Evolutionary conservation across 2,797 vertebrate genomes (phyloP).

Genomic region (Rhabdophis nuchalis): DNA sequence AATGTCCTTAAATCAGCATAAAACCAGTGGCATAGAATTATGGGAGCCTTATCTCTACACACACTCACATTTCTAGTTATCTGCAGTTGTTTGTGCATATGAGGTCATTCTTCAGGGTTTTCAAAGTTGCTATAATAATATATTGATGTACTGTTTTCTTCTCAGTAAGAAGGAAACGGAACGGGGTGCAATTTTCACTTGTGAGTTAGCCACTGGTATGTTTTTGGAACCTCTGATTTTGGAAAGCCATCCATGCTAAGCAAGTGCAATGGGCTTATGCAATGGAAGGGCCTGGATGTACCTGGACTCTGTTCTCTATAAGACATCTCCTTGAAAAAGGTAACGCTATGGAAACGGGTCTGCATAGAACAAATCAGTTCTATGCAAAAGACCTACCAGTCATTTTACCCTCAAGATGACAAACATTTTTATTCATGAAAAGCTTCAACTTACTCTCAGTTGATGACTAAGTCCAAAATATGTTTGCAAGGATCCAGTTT

Average conservation of each 20-base stretch:
- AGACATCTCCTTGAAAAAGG: slow-evolving; percentile 6
- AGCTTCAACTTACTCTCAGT: not conserved
- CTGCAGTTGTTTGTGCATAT: not conserved
- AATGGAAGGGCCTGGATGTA: slow-evolving; percentile 24
- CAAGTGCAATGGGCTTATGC: slow-evolving; percentile 48
- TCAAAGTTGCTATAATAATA: not conserved
- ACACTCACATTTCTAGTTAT: not conserved
- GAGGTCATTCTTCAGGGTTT: not conserved
- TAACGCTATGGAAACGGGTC: slow-evolving; percentile 20
- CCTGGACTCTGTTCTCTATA: slow-evolving; percentile 30
- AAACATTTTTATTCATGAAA: slow-evolving; percentile 2
- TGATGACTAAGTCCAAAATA: slow-evolving; percentile 15
- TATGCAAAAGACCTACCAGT: slow-evolving; percentile 25
- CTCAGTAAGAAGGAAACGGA: slow-evolving; percentile 28
- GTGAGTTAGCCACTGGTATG: slow-evolving; percentile 16
- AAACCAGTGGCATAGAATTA: not conserved
- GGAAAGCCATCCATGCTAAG: slow-evolving; percentile 45
- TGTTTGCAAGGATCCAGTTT: not conserved
- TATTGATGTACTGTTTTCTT: slow-evolving; percentile 25
- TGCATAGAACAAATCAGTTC: slow-evolving; percentile 12
- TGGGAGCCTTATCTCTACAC: not conserved
- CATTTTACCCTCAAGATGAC: slow-evolving; percentile 36
- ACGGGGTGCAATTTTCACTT: slow-evolving; percentile 46
- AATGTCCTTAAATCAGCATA: not conserved
- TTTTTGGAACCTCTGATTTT: slow-evolving; percentile 33